Conservation (phyloP, 2,888 invertebrate genomes). For the Hoplodrina ambigua region DNA sequence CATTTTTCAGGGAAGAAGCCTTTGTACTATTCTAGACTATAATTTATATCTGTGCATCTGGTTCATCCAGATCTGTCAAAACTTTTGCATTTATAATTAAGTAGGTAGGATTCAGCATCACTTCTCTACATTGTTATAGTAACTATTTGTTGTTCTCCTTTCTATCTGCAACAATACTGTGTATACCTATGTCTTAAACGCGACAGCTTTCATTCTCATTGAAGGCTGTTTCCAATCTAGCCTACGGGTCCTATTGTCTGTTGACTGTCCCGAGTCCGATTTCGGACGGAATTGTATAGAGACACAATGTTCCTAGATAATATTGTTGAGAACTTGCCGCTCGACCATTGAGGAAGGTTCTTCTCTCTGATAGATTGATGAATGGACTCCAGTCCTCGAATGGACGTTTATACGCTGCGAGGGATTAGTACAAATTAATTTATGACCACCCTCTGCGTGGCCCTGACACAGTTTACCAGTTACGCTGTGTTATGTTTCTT, state of each 20-base stretch:
- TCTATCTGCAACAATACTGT: neutral
- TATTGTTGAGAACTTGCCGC: conserved; percentile 47
- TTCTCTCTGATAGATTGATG: conserved; percentile 23
- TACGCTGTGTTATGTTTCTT: conserved; percentile 7
- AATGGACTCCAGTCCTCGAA: conserved; percentile 25
- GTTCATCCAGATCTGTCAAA: too few species aligned
- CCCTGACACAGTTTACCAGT: conserved; percentile 23
- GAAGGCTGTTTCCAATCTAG: conserved; percentile 6
- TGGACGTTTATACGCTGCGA: conserved; percentile 22
- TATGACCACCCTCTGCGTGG: conserved; percentile 6
- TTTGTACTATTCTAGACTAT: too few species aligned
- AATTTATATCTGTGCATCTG: too few species aligned
- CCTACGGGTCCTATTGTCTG: conserved; percentile 17
- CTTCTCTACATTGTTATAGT: neutral
- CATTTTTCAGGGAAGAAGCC: too few species aligned
- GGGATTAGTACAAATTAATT: conserved; percentile 45
- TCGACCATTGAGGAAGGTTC: conserved; percentile 21
- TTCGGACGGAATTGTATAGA: conserved; percentile 43
- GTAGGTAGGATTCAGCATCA: neutral
- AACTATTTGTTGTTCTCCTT: neutral
- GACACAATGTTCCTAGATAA: conserved; percentile 56
- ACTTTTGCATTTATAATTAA: too few species aligned
- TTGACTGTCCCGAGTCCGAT: conserved; percentile 26
- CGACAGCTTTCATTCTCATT: conserved; percentile 18
- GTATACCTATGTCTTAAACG: neutral